phyloP scores from a whole-genome alignment of 2,888 invertebrate genomes.

The Craniophora ligustri region DNA sequence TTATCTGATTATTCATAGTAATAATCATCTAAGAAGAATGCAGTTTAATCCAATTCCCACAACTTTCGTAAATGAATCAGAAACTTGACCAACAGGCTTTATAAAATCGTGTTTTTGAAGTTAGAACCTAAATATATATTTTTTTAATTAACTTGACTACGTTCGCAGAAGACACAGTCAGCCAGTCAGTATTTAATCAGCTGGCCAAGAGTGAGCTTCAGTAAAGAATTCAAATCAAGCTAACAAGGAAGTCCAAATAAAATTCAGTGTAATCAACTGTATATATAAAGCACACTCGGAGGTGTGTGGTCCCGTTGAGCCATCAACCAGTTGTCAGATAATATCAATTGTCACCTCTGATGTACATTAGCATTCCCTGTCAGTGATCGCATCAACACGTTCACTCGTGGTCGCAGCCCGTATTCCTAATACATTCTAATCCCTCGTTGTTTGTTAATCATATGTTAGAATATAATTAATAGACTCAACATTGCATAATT shows the following conservation, averaged over 20 bases:
- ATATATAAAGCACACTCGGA: slow-evolving; percentile 13
- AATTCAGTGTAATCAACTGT: slow-evolving; percentile 20
- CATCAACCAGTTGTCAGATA: slow-evolving; percentile 73
- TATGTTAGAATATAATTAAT: slow-evolving; percentile 39
- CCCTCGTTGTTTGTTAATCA: slow-evolving; percentile 49
- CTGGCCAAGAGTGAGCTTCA: background rate
- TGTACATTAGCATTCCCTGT: slow-evolving; percentile 63
- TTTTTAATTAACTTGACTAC: background rate
- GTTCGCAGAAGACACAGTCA: background rate
- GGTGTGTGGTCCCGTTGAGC: slow-evolving; percentile 73
- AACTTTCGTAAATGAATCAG: slow-evolving; percentile 41
- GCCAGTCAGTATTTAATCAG: background rate
- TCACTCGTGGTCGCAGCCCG: slow-evolving; percentile 23
- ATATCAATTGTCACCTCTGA: slow-evolving; percentile 69
- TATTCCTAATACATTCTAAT: slow-evolving; percentile 63
- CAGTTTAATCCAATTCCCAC: slow-evolving; percentile 46
- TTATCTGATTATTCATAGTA: slow-evolving; percentile 29
- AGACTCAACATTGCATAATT: slow-evolving; percentile 38
- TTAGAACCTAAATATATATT: too few species aligned
- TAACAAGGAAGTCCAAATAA: slow-evolving; percentile 7
- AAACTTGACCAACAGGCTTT: slow-evolving; percentile 21
- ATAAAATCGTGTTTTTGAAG: too few species aligned
- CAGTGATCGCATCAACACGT: slow-evolving; percentile 64
- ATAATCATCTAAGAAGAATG: slow-evolving; percentile 44
- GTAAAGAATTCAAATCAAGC: background rate